Evolutionary conservation across 2,888 invertebrate species (phyloP).

Genomic region (Eupithecia centaureata): DNA sequence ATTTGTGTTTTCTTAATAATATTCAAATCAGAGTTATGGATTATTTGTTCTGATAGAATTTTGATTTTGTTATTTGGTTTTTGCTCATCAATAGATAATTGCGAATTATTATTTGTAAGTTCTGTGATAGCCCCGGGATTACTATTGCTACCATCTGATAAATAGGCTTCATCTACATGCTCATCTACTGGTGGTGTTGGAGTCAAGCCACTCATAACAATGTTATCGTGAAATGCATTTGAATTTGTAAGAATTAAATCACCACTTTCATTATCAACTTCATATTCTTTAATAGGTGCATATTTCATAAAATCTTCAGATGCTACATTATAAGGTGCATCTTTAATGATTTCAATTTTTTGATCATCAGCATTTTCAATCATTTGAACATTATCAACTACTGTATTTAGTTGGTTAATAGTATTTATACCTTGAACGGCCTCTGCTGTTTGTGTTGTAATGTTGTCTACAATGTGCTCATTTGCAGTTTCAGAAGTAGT

Average conservation of each 20-base stretch:
- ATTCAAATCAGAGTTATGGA: slow-evolving; percentile 40
- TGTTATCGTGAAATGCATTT: slow-evolving; percentile 12
- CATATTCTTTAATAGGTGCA: slow-evolving; percentile 32
- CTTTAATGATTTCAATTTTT: not conserved
- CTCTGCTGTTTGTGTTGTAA: slow-evolving; percentile 12
- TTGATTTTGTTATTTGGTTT: slow-evolving; percentile 49
- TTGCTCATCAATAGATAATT: slow-evolving; percentile 5
- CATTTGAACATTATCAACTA: slow-evolving; percentile 5
- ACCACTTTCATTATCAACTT: slow-evolving; percentile 31
- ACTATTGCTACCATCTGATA: slow-evolving; percentile 34
- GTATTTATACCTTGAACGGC: not conserved
- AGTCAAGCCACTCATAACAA: slow-evolving; percentile 21
- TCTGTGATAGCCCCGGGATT: slow-evolving; percentile 25
- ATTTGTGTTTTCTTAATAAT: slow-evolving; percentile 20
- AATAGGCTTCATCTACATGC: slow-evolving; percentile 35
- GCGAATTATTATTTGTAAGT: slow-evolving; percentile 20
- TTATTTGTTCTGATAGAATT: slow-evolving; percentile 59
- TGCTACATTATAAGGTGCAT: not conserved
- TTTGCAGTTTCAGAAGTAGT: slow-evolving; percentile 51
- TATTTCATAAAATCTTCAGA: slow-evolving; percentile 12
- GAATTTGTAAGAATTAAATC: slow-evolving; percentile 30
- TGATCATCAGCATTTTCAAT: slow-evolving; percentile 2
- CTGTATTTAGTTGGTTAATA: not conserved
- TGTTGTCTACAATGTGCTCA: slow-evolving; percentile 40
- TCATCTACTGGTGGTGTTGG: slow-evolving; percentile 27